Conservation (phyloP, 2,113 vertebrate genomes). For the Psettodes erumei region DNA sequence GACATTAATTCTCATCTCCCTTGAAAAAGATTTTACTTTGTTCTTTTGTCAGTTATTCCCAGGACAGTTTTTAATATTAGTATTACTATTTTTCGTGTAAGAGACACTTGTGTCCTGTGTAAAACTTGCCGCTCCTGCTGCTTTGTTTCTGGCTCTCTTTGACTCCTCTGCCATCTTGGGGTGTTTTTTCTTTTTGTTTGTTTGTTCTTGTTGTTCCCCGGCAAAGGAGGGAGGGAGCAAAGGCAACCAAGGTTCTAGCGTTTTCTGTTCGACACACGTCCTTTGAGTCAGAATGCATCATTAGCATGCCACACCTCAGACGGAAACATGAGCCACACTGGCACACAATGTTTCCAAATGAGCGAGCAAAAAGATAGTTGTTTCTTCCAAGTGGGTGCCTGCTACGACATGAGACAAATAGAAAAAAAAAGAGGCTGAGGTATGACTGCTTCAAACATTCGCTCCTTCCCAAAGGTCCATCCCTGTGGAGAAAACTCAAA, state of each 20-base stretch:
- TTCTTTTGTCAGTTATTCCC: conserved; percentile 33
- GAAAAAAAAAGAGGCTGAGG: neutral
- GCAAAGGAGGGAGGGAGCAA: conserved; percentile 54
- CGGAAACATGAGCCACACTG: conserved; percentile 38
- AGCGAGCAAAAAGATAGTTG: conserved; percentile 30
- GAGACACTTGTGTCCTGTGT: conserved; percentile 49
- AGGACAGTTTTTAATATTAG: conserved; percentile 34
- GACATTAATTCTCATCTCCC: conserved; percentile 52
- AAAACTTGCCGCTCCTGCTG: conserved; percentile 61
- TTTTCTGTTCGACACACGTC: conserved; percentile 26
- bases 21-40: conserved; percentile 40
- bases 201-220: conserved; percentile 53
- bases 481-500: conserved; percentile 29
- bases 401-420: conserved; percentile 1
- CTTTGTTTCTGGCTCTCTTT: conserved; percentile 72
- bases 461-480: neutral
- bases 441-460: conserved; percentile 18
- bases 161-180: conserved; percentile 65
- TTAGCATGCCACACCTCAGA: conserved; percentile 31
- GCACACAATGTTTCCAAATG: conserved; percentile 32
- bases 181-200: no score
- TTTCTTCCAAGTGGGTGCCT: conserved; percentile 2
- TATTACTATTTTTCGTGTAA: conserved; percentile 33
- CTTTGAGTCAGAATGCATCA: conserved; percentile 27
- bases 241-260: conserved; percentile 37